Percentiles rank a stretch among this genome's conserved stretches.
Evolutionary conservation across 2,888 invertebrate genomes (phyloP).

Genomic region (Ochropleura leucogaster): DNA sequence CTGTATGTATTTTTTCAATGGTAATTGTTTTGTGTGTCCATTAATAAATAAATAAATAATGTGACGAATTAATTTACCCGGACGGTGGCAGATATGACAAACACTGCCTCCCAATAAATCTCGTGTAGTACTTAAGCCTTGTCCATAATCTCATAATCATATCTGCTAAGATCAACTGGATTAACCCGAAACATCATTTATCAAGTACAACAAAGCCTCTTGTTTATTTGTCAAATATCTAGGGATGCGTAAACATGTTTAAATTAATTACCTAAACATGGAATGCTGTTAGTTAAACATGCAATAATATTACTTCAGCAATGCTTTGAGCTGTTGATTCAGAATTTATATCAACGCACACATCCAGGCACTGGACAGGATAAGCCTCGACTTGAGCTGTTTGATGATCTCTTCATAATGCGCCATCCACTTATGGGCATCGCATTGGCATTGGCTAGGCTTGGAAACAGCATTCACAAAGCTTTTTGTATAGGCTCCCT

Average conservation of each 20-base stretch:
- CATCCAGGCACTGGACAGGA: neutral
- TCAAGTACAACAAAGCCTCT: neutral
- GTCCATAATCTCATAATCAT: neutral
- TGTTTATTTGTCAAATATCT: constrained; percentile 7
- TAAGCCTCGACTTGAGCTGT: neutral
- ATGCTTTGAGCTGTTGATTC: neutral
- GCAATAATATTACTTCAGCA: neutral
- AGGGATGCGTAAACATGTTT: neutral
- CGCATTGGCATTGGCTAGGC: too few relatives aligned
- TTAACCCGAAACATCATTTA: neutral
- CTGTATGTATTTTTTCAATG: too few relatives aligned
- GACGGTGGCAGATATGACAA: too few relatives aligned
- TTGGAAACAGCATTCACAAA: too few relatives aligned
- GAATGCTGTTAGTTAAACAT: neutral
- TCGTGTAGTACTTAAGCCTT: neutral
- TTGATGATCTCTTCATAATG: too few relatives aligned
- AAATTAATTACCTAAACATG: neutral
- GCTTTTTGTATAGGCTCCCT: too few relatives aligned
- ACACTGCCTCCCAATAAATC: too few relatives aligned
- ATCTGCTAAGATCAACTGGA: neutral
- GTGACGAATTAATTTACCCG: too few relatives aligned
- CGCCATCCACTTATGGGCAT: too few relatives aligned
- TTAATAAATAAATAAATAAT: too few relatives aligned
- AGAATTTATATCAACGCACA: neutral
- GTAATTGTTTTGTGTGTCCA: too few relatives aligned